A percentile compares a stretch with the other conserved stretches of the same genome.
Conservation (phyloP, 2,797 vertebrate genomes). For the Sebastes taczanowskii region DNA sequence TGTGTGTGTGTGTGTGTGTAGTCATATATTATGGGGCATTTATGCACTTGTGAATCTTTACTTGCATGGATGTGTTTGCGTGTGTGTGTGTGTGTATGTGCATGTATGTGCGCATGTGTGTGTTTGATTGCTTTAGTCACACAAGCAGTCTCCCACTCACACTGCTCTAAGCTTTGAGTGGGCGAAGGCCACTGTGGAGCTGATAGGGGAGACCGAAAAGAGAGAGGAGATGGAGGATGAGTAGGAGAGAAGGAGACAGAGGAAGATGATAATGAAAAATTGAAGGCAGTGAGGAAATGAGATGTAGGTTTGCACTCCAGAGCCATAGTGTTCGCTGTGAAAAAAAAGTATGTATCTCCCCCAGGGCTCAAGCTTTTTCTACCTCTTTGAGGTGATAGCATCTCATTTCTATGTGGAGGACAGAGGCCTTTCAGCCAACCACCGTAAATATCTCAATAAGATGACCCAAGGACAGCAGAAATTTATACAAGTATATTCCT, state of each 20-base stretch:
- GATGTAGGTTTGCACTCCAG: conserved; percentile 70
- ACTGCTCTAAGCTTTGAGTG: conserved; percentile 83
- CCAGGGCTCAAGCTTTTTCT: conserved; percentile 31
- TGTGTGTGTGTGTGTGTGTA: neutral
- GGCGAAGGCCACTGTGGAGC: conserved; percentile 82
- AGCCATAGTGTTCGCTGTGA: conserved; percentile 48
- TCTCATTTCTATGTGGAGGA: conserved; percentile 51
- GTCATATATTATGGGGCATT: conserved; percentile 54
- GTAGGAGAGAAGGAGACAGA: conserved; percentile 77
- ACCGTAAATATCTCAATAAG: conserved; percentile 58
- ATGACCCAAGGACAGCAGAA: conserved; percentile 48
- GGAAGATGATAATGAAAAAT: conserved; percentile 78
- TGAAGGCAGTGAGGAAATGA: conserved; percentile 75
- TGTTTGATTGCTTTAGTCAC: conserved; percentile 80
- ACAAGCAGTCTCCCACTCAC: conserved; percentile 80
- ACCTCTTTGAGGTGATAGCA: conserved; percentile 36
- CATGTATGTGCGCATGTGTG: conserved; percentile 45
- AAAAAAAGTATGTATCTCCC: conserved; percentile 51
- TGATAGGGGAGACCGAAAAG: conserved; percentile 77
- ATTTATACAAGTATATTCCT: neutral
- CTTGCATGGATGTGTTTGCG: conserved; percentile 54
- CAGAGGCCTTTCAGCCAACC: conserved; percentile 59
- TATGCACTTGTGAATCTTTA: conserved; percentile 41
- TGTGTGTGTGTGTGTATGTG: conserved; percentile 16
- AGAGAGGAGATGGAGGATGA: conserved; percentile 76